Conservation (phyloP, 2,888 invertebrate species). For the Labia minor region DNA sequence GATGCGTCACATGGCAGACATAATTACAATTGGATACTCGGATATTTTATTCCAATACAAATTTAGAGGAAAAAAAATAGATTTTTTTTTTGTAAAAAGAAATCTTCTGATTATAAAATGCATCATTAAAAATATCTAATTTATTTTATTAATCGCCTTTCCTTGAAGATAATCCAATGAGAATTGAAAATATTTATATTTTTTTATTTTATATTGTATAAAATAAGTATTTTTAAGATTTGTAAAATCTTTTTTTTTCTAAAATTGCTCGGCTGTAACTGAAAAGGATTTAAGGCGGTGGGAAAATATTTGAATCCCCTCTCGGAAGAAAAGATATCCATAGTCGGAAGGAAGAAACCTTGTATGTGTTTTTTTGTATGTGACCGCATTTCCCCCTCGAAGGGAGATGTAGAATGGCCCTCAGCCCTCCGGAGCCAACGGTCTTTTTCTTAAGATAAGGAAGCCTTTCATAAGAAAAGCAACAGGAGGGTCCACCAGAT, state of each 20-base stretch:
- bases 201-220: too few relatives aligned
- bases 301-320: conserved; percentile 3
- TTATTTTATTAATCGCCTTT: too few relatives aligned
- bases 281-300: background rate
- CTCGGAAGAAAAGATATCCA: background rate
- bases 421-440: background rate
- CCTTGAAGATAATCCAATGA: too few relatives aligned
- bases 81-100: background rate
- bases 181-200: too few relatives aligned
- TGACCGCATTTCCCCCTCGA: background rate
- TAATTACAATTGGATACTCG: background rate
- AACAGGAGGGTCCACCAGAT: background rate
- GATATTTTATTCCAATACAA: background rate
- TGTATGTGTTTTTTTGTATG: conserved; percentile 4
- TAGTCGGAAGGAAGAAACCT: conserved; percentile 13
- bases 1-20: background rate
- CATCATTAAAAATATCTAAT: too few relatives aligned
- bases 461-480: conserved; percentile 1
- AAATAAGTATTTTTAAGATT: background rate
- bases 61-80: background rate
- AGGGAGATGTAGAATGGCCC: background rate
- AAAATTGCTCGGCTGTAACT: background rate
- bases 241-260: background rate
- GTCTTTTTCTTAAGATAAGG: conserved; percentile 1
- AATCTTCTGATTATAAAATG: too few relatives aligned